Evolutionary conservation across 2,113 vertebrate species (phyloP).

Genomic region (Heteronetta atricapilla): DNA sequence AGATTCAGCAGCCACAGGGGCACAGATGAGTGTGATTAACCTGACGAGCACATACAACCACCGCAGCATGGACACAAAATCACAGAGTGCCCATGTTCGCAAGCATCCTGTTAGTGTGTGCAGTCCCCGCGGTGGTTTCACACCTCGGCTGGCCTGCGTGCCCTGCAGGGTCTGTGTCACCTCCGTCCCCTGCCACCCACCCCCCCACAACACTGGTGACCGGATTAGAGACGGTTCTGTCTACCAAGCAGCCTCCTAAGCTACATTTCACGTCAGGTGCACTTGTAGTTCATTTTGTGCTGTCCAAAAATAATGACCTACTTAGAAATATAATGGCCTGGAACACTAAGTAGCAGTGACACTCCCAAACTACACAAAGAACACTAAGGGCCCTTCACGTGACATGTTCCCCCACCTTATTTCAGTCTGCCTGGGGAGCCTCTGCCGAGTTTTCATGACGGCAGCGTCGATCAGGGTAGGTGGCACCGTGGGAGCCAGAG

Average conservation of each 20-base stretch:
- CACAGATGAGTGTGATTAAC: no score
- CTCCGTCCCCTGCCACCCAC: neutral
- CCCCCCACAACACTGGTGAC: rapidly evolving
- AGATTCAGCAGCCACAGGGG: neutral
- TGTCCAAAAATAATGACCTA: neutral
- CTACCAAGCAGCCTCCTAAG: neutral
- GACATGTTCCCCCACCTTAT: no score
- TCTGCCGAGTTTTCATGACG: neutral
- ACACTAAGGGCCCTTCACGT: neutral
- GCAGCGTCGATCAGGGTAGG: no score
- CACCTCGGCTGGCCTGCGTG: no score
- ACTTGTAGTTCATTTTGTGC: neutral
- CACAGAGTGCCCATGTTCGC: neutral
- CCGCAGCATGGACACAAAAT: rapidly evolving
- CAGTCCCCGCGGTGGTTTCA: no score
- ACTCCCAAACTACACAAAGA: neutral
- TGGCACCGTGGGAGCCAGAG: neutral
- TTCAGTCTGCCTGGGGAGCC: neutral
- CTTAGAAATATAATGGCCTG: neutral
- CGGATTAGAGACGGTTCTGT: rapidly evolving
- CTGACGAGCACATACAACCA: neutral
- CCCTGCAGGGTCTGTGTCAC: neutral
- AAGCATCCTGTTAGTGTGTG: no score
- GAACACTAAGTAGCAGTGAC: neutral
- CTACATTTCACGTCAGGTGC: neutral